These are phyloP conservation scores for Athalia circularis DNA, from an alignment of 2,888 invertebrate species.

Conservation along the genomic window DNA sequence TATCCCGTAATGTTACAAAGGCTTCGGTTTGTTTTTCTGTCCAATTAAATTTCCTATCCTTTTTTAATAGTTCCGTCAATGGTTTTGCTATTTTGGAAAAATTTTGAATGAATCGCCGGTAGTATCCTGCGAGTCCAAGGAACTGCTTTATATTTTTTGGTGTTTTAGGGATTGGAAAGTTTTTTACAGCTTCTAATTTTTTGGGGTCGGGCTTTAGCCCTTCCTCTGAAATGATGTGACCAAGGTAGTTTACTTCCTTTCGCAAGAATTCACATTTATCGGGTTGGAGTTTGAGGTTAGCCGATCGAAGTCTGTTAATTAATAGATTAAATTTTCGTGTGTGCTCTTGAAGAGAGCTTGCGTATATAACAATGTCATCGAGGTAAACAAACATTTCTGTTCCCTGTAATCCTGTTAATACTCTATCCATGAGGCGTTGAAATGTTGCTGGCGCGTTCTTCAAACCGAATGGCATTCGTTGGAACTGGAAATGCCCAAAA, in stretches of 20 bases:
- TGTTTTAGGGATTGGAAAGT: conserved; percentile 45
- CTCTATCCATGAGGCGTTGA: conserved; percentile 63
- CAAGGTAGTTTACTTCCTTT: conserved; percentile 55
- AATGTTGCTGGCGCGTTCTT: conserved; percentile 64
- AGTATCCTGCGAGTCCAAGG: conserved; percentile 57
- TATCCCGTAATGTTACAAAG: conserved; percentile 48
- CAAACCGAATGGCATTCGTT: conserved; percentile 64
- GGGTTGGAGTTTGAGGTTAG: conserved; percentile 34
- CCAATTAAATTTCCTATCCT: conserved; percentile 38
- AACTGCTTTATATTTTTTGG: conserved; percentile 53
- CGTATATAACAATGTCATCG: too few relatives aligned
- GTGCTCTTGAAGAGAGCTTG: too few relatives aligned
- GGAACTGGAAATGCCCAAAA: conserved; percentile 62
- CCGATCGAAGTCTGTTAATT: not conserved
- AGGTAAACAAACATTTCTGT: too few relatives aligned
- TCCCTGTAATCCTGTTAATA: conserved; percentile 52
- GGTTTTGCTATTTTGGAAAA: conserved; percentile 40
- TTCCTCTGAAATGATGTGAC: conserved; percentile 55
- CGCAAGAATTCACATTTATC: conserved; percentile 52
- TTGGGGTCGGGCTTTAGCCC: conserved; percentile 57
- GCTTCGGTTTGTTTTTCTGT: conserved; percentile 38
- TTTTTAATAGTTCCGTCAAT: too few relatives aligned
- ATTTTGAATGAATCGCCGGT: conserved; percentile 55
- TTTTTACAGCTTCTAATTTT: conserved; percentile 52
- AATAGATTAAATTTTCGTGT: too few relatives aligned